Evolutionary conservation across 2,113 vertebrate genomes (phyloP).

Genomic region (Gallinago jamesoni): DNA sequence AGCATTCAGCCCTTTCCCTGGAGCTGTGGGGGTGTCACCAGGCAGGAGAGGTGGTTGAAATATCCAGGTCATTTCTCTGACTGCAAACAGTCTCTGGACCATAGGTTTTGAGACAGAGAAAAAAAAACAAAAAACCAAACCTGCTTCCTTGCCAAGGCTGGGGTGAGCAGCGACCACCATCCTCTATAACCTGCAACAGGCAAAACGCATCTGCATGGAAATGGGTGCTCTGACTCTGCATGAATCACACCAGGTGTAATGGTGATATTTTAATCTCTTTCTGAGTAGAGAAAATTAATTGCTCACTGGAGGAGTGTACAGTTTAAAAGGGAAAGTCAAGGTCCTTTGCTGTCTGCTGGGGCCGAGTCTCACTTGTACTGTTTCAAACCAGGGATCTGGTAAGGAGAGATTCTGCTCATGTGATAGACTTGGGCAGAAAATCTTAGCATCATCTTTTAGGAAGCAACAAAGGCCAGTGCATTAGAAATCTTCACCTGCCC

Average conservation of each 20-base stretch:
- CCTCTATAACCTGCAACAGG: not conserved
- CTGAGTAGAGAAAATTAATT: not conserved
- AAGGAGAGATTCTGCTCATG: not conserved
- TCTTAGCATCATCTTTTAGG: not conserved
- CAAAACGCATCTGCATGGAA: not conserved
- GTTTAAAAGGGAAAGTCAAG: not conserved
- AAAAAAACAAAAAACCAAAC: not conserved
- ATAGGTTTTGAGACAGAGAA: not conserved
- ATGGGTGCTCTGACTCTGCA: not conserved
- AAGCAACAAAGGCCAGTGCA: not conserved
- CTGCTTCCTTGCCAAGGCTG: not conserved
- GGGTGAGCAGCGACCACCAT: not conserved
- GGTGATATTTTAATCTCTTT: not conserved
- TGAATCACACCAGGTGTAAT: not conserved
- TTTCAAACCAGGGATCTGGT: not conserved
- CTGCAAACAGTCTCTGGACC: not conserved
- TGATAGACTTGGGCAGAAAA: not conserved
- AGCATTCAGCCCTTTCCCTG: not conserved
- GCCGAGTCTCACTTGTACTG: rapidly evolving
- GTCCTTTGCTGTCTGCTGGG: not conserved
- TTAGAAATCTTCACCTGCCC: not conserved
- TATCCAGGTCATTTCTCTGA: not conserved
- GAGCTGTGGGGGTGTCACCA: not conserved
- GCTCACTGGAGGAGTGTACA: not conserved
- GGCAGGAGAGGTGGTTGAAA: not conserved